Evolutionary conservation across 2,113 vertebrate species (phyloP).

Genomic region (Lophius piscatorius): DNA sequence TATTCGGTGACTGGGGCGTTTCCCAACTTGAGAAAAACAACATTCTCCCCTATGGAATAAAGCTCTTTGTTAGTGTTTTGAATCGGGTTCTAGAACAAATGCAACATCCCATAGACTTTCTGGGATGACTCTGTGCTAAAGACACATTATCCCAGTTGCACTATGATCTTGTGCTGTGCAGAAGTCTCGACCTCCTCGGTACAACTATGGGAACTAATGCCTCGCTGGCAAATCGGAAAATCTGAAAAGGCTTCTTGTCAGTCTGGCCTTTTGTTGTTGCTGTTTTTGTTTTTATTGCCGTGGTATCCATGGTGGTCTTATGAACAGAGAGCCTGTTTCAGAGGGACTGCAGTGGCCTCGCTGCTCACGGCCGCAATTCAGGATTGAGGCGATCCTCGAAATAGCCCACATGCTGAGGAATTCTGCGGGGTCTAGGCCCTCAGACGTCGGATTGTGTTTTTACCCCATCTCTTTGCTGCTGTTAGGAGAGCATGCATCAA

Average conservation of each 20-base stretch:
- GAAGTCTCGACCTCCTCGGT: slow-evolving; percentile 13
- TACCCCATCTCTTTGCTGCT: slow-evolving; percentile 29
- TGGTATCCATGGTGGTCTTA: slow-evolving; percentile 73
- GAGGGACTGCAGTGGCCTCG: slow-evolving; percentile 54
- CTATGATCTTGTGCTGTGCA: slow-evolving; percentile 11
- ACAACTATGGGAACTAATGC: slow-evolving; percentile 75
- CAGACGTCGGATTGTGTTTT: slow-evolving; percentile 66
- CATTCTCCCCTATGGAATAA: slow-evolving; percentile 28
- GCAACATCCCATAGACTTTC: slow-evolving; percentile 20
- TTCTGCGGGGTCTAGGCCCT: slow-evolving; percentile 63
- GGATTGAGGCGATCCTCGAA: slow-evolving; percentile 54
- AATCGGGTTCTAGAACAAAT: slow-evolving; percentile 4
- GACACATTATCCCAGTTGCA: slow-evolving; percentile 23
- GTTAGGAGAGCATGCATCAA: slow-evolving; percentile 33
- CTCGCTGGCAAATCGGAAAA: slow-evolving; percentile 45
- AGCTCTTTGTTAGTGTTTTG: slow-evolving; percentile 28
- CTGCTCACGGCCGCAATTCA: slow-evolving; percentile 44
- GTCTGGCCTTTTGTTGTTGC: slow-evolving; percentile 63
- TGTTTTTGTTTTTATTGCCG: slow-evolving; percentile 76
- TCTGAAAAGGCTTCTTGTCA: slow-evolving; percentile 72
- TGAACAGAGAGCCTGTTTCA: slow-evolving; percentile 72
- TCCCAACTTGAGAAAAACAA: slow-evolving; percentile 55
- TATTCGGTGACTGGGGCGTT: slow-evolving; percentile 39
- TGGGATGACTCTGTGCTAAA: slow-evolving; percentile 22
- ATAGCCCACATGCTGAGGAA: slow-evolving; percentile 70